phyloP scores from a whole-genome alignment of 2,113 vertebrate genomes.

The Sturnus vulgaris region DNA sequence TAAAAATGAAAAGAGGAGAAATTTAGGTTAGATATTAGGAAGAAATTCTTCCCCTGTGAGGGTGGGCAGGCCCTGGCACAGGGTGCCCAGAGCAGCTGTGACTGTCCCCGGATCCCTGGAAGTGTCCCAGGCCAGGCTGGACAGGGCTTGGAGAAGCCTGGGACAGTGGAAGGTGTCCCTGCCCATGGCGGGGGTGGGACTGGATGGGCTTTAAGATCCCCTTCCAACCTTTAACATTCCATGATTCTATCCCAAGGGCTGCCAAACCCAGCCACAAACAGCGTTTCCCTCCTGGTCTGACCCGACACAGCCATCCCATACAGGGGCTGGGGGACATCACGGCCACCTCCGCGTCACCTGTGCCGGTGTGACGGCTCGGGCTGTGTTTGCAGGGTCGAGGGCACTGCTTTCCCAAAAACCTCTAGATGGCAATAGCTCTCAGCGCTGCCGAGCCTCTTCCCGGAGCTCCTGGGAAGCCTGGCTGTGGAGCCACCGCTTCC shows the following conservation, averaged over 20 bases:
- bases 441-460: not conserved
- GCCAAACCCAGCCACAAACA: not conserved
- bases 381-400: rapidly evolving
- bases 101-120: not conserved
- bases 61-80: not conserved
- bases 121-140: rapidly evolving
- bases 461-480: rapidly evolving
- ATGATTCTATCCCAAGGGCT: rapidly evolving
- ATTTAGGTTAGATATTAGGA: too few species aligned
- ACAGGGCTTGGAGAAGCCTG: rapidly evolving
- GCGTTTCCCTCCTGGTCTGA: rapidly evolving
- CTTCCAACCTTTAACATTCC: not conserved
- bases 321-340: rapidly evolving
- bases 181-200: not conserved
- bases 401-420: not conserved
- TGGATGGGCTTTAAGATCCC: rapidly evolving
- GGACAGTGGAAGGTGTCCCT: rapidly evolving
- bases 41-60: not conserved
- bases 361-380: rapidly evolving
- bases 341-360: rapidly evolving
- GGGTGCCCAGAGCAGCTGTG: not conserved
- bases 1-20: not conserved
- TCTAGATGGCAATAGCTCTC: conserved; percentile 38
- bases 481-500: rapidly evolving
- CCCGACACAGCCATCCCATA: not conserved